Base-by-base conservation (phyloP, 2,888 invertebrate species). In the Horisme vitalbata region DNA sequence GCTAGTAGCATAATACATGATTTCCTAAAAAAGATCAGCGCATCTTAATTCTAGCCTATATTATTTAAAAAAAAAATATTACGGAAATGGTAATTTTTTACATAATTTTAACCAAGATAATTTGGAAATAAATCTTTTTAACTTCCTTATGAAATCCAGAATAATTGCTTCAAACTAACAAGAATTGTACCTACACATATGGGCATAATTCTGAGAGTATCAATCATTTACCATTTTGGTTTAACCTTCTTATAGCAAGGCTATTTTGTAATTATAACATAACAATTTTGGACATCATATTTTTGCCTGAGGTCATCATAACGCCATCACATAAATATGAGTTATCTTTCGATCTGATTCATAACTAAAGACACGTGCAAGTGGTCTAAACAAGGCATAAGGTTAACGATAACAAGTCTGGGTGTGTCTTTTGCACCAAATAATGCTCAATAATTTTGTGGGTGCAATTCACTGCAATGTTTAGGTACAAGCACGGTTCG, bases 351-450 rank as follows among this genome's bases (percentile, higher is more conserved):
- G n/a, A 14, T 35, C 32, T 28, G 8, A 23, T 7, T 24, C 26
- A 28, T 27, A 10, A 14, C 15, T 27, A 52, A 41, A 52, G 11
- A 26, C 11, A 28, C 51, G 47, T 56, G 61, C 55, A 41, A 64
- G 49, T 55, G 37, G 63, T 71, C 63, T 63, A 67, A 84, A 79
- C 81, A 78, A 65, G 67, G 83, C 86, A 79, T 69, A 70, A 79
- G 73, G 78, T 79, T 75, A 74, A 72, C 73, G 71, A 78, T 84
- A 86, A 85, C 86, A 78, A 83, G 82, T 81, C 72, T 81, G 83
- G 86, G 87, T 83, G 87, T 85, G 86, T 85, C 82, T 75, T 68
- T 67, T 80, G 83, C 74, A 84, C 86, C 82, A 82, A 81, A 86
- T 84, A 83, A 76, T 77, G 69, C 68, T 72, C 78, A 77, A 83